Evolutionary conservation across 2,113 vertebrate genomes (phyloP).

Genomic region (Osmerus mordax): DNA sequence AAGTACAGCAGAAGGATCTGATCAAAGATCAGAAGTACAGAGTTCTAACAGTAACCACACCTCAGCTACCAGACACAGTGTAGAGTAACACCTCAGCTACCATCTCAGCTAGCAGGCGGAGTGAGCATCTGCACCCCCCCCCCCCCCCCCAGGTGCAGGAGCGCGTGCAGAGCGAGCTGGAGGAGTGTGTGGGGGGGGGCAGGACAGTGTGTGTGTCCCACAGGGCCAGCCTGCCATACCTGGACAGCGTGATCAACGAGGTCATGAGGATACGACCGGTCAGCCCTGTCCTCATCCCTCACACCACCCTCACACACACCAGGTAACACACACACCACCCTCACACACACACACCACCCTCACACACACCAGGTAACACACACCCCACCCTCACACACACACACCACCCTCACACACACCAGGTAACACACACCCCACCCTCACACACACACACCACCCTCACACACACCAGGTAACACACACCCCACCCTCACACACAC

Average conservation of each 20-base stretch:
- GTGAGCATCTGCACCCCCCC: not conserved
- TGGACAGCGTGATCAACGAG: conserved; percentile 73
- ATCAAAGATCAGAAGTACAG: no score
- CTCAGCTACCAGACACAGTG: no score
- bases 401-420: conserved; percentile 43
- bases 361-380: not conserved
- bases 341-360: not conserved
- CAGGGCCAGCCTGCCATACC: conserved; percentile 61
- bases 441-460: not conserved
- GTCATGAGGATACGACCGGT: conserved; percentile 77
- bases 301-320: conserved; percentile 70
- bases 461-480: not conserved
- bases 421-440: conserved; percentile 8
- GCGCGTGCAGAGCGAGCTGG: conserved; percentile 69
- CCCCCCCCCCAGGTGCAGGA: conserved; percentile 63
- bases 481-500: not conserved
- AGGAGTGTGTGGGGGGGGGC: conserved; percentile 62
- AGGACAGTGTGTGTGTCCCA: conserved; percentile 57
- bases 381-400: not conserved
- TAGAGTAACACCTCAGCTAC: no score
- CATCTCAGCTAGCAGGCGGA: no score
- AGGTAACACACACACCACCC: conserved; percentile 38
- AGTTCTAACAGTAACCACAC: no score
- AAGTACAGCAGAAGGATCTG: no score
- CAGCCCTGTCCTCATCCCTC: conserved; percentile 74